Conservation (phyloP, 2,113 vertebrate species). For the Otis tarda region DNA sequence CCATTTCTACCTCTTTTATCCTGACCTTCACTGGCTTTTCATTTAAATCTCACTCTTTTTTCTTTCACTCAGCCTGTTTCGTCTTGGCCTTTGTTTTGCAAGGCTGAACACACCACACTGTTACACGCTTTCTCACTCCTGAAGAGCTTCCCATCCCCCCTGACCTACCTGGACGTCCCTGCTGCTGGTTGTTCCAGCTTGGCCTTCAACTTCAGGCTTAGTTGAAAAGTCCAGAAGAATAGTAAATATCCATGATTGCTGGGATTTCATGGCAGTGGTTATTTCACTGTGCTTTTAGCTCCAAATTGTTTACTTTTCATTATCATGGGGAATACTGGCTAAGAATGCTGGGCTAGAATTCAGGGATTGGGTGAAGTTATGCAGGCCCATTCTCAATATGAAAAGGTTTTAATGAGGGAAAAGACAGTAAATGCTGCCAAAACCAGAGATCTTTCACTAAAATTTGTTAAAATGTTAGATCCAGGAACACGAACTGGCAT, state of each 20-base stretch:
- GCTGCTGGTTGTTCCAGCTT: not conserved
- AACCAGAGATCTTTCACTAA: not conserved
- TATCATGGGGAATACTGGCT: fast-evolving
- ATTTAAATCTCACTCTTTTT: not conserved
- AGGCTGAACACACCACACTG: fast-evolving
- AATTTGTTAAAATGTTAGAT: not conserved
- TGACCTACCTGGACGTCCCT: not conserved
- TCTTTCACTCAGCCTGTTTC: not conserved
- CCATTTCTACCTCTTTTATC: not conserved
- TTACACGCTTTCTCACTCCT: not conserved
- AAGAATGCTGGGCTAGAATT: not conserved
- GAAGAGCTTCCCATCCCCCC: not conserved
- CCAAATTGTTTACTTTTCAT: not conserved
- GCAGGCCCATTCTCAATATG: not conserved
- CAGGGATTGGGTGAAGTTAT: not conserved
- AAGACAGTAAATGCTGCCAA: not conserved
- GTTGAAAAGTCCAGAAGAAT: not conserved
- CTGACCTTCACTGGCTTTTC: not conserved
- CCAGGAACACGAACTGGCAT: not conserved
- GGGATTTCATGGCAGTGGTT: not conserved
- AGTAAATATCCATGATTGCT: not conserved
- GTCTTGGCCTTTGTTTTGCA: not conserved
- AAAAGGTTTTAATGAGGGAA: not conserved
- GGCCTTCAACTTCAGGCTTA: not conserved
- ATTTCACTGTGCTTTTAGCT: not conserved